These are phyloP conservation scores for Sycophaga agraensis DNA, from an alignment of 1,140 invertebrate species.

Conservation along the genomic window DNA sequence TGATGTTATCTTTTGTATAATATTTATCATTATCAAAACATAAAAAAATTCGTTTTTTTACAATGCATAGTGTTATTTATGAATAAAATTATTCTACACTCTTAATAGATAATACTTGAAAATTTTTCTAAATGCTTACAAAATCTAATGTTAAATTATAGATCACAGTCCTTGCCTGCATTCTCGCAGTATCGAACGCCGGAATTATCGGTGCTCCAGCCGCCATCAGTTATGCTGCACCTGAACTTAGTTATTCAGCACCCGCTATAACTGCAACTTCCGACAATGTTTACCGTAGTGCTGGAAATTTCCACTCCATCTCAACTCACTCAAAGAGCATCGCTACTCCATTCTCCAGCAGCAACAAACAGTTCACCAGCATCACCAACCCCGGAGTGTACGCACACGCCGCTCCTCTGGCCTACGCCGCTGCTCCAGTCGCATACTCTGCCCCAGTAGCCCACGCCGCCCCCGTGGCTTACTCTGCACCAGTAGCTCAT, in stretches of 20 bases:
- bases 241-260: constrained; percentile 58
- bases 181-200: constrained; percentile 53
- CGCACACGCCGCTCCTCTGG: constrained; percentile 37
- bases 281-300: constrained; percentile 63
- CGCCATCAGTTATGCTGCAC: constrained; percentile 36
- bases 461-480: constrained; percentile 25
- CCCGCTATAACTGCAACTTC: constrained; percentile 62
- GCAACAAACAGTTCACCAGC: constrained; percentile 64
- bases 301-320: constrained; percentile 65
- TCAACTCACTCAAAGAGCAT: constrained; percentile 66
- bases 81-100: neutral
- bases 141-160: neutral
- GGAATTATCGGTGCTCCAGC: constrained; percentile 46
- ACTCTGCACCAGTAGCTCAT: constrained; percentile 24
- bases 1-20: too few species aligned
- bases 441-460: constrained; percentile 54
- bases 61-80: neutral
- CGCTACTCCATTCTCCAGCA: constrained; percentile 69
- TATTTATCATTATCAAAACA: too few species aligned
- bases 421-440: constrained; percentile 50
- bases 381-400: constrained; percentile 59
- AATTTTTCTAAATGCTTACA: neutral
- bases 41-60: too few species aligned
- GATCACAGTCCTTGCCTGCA: neutral
- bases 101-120: neutral